Evolutionary conservation across 2,113 vertebrate species (phyloP), one percentile per base, ranked within the genome.

Genomic region (Tetrax tetrax): DNA sequence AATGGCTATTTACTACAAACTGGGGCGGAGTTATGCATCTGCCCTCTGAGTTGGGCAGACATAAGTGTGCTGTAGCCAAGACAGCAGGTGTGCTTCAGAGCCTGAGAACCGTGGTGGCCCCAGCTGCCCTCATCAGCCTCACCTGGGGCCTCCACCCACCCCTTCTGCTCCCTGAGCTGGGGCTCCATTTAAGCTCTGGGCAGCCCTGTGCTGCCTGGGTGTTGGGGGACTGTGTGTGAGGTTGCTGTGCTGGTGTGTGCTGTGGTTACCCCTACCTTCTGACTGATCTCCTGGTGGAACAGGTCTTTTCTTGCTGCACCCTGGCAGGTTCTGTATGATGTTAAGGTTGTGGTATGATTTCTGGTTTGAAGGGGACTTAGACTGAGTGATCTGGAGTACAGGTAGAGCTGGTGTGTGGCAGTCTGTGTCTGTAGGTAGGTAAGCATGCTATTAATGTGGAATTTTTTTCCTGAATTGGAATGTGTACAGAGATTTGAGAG

Each of bases 141-240:
- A 43, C 8, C 25, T 51, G 31, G 16, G 31, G 25, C 21, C 9
- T 28, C 28, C 16, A n/a, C 24, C 27, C 20, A 24, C 29, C 10
- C n/a, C 8, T 14, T 63, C 23, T 47, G 38, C 20, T 24, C 10
- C 29, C 45, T 45, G 37, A 7, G 15, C 45, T n/a, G 45, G 22
- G 33, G 12, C 37, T 45, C 33, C 10, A 8, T 59, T 43, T 37
- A 37, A 60, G 53, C 22, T 24, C 38, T 38, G 61, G 14, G 5
- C 21, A 17, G n/a, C 24, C 20, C 9, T 22, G 1, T 8, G 1
- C 19, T 53, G 14, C 15, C 9, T n/a, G 38, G 35, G 1, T 51
- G 28, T 4, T 43, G 37, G 11, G 10, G 22, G 15, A 2, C 8
- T 45, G 23, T 12, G 25, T 1, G 2, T 25, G 23, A 0, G 33